phyloP scores from a whole-genome alignment of 2,113 vertebrate species.

The Callithrix jacchus region DNA sequence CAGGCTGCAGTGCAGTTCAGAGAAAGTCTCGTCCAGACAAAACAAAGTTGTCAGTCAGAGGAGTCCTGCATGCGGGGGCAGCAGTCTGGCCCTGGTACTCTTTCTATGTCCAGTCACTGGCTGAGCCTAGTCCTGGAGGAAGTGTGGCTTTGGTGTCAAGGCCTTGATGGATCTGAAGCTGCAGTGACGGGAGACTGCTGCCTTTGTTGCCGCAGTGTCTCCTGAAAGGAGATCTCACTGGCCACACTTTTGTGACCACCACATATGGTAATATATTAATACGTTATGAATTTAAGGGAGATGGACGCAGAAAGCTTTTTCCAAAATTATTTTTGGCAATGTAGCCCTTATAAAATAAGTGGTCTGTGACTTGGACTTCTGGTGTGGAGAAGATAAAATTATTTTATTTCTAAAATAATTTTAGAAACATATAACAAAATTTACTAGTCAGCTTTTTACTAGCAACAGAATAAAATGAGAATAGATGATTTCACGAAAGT shows the following conservation, averaged over 20 bases:
- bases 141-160: background rate
- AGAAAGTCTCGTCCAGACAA: background rate
- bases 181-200: background rate
- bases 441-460: background rate
- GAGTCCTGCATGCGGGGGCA: background rate
- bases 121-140: background rate
- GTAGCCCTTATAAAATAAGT: background rate
- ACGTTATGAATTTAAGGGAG: conserved; percentile 9
- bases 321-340: background rate
- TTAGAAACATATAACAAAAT: conserved; percentile 7
- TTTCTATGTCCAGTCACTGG: background rate
- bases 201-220: background rate
- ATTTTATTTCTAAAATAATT: background rate
- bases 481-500: background rate
- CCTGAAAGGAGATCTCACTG: background rate
- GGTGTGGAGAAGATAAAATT: conserved; percentile 16
- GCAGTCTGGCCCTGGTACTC: background rate
- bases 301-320: background rate
- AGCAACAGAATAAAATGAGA: conserved; percentile 18
- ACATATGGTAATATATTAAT: background rate
- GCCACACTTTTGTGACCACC: background rate
- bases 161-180: background rate
- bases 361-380: conserved; percentile 5
- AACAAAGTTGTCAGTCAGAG: background rate
- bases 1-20: background rate